Conservation (phyloP, 2,888 invertebrate genomes). For the Agrotis ipsilon region DNA sequence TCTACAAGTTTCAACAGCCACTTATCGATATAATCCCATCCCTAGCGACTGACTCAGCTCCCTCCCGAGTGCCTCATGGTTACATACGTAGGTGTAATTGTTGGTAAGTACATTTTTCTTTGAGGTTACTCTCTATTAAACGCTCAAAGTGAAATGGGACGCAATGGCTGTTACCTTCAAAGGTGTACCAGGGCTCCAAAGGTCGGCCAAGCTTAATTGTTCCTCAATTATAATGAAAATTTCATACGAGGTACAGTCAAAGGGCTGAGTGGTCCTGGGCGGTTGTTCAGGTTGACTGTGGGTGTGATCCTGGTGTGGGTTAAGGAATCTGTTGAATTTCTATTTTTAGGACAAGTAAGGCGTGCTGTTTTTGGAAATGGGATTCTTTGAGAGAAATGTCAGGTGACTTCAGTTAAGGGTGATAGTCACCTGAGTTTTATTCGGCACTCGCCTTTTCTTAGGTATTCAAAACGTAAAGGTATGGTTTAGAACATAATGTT, state of each 20-base stretch:
- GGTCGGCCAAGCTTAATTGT: constrained; percentile 87
- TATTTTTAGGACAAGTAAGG: constrained; percentile 13
- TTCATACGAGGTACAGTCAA: constrained; percentile 80
- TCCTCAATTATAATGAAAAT: constrained; percentile 88
- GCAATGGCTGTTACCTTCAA: constrained; percentile 86
- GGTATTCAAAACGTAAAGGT: not conserved
- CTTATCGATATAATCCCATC: constrained; percentile 69
- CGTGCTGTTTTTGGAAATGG: constrained; percentile 7
- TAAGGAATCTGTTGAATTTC: not conserved
- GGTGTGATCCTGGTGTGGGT: constrained; percentile 38
- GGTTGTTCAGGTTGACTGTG: constrained; percentile 38
- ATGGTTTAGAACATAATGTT: not conserved
- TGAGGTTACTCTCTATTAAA: constrained; percentile 91
- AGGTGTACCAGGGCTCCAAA: constrained; percentile 80
- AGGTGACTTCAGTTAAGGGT: not conserved
- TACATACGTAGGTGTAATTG: constrained; percentile 90
- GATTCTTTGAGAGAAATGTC: not conserved
- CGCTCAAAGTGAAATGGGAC: constrained; percentile 89
- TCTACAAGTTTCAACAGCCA: too few species aligned
- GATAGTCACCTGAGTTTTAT: too few species aligned
- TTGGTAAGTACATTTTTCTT: constrained; percentile 91
- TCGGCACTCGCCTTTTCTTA: not conserved
- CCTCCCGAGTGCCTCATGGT: constrained; percentile 86
- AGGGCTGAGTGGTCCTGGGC: constrained; percentile 71
- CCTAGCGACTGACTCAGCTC: constrained; percentile 86